These are phyloP conservation scores for Plotosus lineatus DNA, from an alignment of 2,113 vertebrate species.

Conservation along the genomic window DNA sequence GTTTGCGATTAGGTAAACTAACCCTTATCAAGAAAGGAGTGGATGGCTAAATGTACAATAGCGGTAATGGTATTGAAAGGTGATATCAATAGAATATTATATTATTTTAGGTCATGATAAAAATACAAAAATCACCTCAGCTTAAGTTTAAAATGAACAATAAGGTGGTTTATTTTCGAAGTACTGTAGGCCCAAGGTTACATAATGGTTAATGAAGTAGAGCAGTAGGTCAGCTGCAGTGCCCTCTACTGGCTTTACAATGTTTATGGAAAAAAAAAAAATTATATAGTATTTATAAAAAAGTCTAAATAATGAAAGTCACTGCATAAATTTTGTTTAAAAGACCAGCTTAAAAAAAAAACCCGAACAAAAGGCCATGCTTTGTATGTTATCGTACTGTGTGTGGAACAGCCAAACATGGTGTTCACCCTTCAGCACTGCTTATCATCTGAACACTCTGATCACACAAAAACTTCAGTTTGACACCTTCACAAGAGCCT, in stretches of 20 bases:
- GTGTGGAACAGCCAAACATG: neutral
- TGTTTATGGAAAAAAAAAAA: no score
- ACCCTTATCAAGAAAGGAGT: neutral
- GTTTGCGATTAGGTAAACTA: neutral
- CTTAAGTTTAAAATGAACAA: neutral
- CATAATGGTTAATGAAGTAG: neutral
- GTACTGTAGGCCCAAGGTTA: neutral
- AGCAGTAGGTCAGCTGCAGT: neutral
- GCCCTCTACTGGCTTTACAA: conserved; percentile 2
- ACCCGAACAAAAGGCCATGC: neutral
- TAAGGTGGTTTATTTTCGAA: neutral
- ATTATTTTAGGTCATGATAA: neutral
- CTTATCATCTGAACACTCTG: conserved; percentile 3
- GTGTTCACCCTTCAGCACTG: neutral
- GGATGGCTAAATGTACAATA: conserved; percentile 6
- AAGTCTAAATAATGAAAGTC: neutral
- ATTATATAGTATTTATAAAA: no score
- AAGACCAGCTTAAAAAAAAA: neutral
- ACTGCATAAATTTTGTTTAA: conserved; percentile 9
- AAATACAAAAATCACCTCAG: neutral
- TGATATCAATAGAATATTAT: neutral
- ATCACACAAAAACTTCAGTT: conserved; percentile 7
- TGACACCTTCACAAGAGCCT: conserved; percentile 18
- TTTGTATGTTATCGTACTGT: neutral
- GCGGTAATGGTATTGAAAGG: neutral